These are phyloP conservation scores for Malacoctenus gilli DNA, from an alignment of 2,797 vertebrate genomes.

Conservation along the genomic window DNA sequence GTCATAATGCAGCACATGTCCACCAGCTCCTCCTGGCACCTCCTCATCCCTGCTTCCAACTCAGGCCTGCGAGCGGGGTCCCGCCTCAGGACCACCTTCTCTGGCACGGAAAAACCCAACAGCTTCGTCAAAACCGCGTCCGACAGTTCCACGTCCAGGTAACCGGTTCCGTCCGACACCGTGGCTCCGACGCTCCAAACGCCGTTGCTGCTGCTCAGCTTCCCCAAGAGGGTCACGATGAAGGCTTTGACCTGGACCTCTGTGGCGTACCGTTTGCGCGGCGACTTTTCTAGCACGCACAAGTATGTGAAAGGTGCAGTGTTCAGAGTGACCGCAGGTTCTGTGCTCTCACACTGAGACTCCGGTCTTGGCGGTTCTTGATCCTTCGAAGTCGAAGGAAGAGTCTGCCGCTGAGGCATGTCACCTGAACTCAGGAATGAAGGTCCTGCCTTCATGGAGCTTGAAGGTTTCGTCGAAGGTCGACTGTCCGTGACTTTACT, in stretches of 20 bases:
- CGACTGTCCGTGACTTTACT: not conserved
- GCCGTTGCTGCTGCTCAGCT: conserved; percentile 82
- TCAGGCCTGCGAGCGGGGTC: conserved; percentile 80
- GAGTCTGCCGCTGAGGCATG: conserved; percentile 15
- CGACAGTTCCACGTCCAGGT: conserved; percentile 90
- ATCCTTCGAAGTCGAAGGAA: not conserved
- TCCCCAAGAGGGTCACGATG: conserved; percentile 93
- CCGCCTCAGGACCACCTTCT: conserved; percentile 86
- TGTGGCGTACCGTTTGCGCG: conserved; percentile 45
- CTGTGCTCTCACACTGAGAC: not conserved
- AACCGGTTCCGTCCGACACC: conserved; percentile 92
- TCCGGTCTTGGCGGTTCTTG: not conserved
- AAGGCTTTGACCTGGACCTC: conserved; percentile 89
- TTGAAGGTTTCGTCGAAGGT: conserved; percentile 1
- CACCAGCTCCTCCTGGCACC: conserved; percentile 91
- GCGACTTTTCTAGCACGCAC: conserved; percentile 77
- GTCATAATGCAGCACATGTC: conserved; percentile 96
- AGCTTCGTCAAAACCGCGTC: conserved; percentile 86
- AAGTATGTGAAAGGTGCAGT: conserved; percentile 89
- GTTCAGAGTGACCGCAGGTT: conserved; percentile 65
- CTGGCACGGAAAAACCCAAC: conserved; percentile 90
- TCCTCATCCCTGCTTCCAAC: conserved; percentile 85
- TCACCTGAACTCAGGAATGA: not conserved
- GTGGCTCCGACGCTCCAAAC: conserved; percentile 87
- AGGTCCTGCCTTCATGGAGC: not conserved